Conservation (phyloP, 92 coral and sea anemone species). For the Porites evermanni region DNA sequence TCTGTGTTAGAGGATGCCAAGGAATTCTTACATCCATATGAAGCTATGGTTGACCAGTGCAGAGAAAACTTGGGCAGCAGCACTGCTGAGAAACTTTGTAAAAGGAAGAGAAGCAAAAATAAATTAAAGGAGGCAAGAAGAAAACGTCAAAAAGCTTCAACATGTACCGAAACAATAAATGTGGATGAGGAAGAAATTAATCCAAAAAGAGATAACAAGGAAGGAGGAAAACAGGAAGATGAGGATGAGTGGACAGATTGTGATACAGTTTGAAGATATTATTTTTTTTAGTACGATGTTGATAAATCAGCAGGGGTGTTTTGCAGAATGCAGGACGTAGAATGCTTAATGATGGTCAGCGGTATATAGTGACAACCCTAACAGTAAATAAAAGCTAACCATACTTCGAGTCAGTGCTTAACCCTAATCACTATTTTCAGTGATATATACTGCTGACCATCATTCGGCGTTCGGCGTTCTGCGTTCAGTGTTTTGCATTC, state of each 20-base stretch:
- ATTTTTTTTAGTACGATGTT: background rate
- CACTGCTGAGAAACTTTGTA: constrained; percentile 6
- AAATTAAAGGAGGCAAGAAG: constrained; percentile 19
- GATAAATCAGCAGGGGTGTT: background rate
- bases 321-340: no score
- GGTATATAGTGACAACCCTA: no score
- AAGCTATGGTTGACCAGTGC: constrained; percentile 20
- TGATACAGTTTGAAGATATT: constrained; percentile 1
- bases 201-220: background rate
- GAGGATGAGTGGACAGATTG: constrained; percentile 29
- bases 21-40: constrained; percentile 25
- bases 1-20: constrained; percentile 8
- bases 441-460: no score
- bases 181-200: constrained; percentile 22
- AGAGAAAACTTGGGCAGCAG: constrained; percentile 23
- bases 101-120: constrained; percentile 10
- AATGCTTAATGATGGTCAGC: no score
- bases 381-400: no score
- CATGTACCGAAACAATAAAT: constrained; percentile 21
- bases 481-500: no score
- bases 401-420: no score
- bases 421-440: no score
- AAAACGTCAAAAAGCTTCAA: background rate
- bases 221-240: background rate
- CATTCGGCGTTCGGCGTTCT: no score